Conservation (phyloP, 1,140 invertebrate species). For the Heliothis virescens region DNA sequence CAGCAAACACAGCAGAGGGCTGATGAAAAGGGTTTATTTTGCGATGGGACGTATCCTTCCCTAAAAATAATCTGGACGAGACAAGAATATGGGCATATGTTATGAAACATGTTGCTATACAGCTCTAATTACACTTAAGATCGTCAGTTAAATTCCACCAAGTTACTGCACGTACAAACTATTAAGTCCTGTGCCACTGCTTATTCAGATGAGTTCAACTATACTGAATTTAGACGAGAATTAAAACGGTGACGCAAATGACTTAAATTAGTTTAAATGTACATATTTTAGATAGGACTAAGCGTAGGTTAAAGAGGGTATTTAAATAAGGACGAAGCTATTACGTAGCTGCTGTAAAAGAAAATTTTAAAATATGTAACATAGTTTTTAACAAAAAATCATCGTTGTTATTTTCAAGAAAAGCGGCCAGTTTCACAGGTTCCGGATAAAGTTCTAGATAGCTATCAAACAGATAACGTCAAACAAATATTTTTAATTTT, state of each 20-base stretch:
- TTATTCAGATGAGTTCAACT: conserved; percentile 38
- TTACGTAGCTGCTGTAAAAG: background rate
- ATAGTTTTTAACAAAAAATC: no score
- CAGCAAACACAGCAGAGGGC: no score
- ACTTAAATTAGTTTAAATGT: conserved; percentile 17
- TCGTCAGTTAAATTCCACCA: background rate
- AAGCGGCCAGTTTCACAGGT: background rate
- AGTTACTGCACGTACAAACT: background rate
- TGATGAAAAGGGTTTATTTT: no score
- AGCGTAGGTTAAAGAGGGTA: conserved; percentile 5
- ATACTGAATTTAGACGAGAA: conserved; percentile 26
- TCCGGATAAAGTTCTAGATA: background rate
- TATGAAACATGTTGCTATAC: no score
- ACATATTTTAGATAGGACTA: conserved; percentile 4
- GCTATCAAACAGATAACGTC: no score
- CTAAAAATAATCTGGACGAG: no score
- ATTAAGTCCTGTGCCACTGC: background rate
- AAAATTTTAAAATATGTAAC: background rate
- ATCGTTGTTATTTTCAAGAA: no score
- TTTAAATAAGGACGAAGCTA: background rate
- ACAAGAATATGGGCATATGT: no score
- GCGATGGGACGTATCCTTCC: no score
- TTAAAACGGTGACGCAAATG: conserved; percentile 4
- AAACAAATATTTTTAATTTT: no score
- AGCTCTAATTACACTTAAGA: no score